A percentile compares a stretch with the other conserved stretches of the same genome.
Evolutionary conservation across 2,888 invertebrate species (phyloP).

Genomic region (Nemoura dubitans): DNA sequence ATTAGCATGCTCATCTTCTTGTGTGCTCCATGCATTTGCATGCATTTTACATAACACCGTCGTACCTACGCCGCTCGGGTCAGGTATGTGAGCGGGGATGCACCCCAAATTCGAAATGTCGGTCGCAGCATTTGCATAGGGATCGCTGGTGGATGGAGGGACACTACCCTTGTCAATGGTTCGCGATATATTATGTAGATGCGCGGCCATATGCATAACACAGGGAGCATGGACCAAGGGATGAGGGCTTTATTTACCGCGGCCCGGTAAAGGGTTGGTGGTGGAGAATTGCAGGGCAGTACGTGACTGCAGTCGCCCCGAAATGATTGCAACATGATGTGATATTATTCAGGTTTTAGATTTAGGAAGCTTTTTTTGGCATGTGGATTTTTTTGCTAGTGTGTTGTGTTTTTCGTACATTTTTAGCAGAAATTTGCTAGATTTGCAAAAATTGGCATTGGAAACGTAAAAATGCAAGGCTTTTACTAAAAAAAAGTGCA

Average conservation of each 20-base stretch:
- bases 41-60: not conserved
- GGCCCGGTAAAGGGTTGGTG: not conserved
- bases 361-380: no score
- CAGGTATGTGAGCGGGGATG: not conserved
- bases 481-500: no score
- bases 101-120: no score
- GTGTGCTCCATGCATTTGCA: not conserved
- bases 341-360: no score
- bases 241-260: no score
- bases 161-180: not conserved
- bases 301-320: not conserved
- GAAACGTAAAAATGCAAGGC: no score
- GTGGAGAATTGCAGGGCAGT: not conserved
- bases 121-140: not conserved
- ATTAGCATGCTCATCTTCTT: constrained; percentile 22
- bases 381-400: no score
- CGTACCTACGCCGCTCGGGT: not conserved
- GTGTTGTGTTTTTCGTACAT: no score
- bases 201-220: not conserved
- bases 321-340: not conserved
- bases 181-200: not conserved
- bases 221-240: no score
- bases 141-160: not conserved
- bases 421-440: no score
- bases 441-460: no score